These are phyloP conservation scores for Progne subis DNA, from an alignment of 2,113 vertebrate genomes.

Conservation along the genomic window DNA sequence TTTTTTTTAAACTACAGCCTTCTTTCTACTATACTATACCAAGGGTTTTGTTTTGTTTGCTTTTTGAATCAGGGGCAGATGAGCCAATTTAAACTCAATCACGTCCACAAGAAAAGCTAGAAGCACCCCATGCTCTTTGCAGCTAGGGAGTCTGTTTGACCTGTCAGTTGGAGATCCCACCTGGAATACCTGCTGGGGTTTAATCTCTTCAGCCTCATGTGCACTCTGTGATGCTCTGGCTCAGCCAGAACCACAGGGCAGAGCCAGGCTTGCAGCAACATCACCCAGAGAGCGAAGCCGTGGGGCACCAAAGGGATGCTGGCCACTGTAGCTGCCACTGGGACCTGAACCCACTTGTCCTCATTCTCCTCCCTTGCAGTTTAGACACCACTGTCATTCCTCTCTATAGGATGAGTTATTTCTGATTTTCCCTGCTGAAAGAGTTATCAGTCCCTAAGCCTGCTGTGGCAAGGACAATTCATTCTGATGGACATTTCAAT, in stretches of 20 bases:
- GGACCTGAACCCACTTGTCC: not conserved
- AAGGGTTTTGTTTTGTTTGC: not conserved
- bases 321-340: fast-evolving
- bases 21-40: not conserved
- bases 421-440: not conserved
- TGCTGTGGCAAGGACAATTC: not conserved
- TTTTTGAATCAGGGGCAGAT: not conserved
- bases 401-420: not conserved
- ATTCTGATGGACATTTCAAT: not conserved
- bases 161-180: not conserved
- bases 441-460: not conserved
- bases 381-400: not conserved
- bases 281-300: fast-evolving
- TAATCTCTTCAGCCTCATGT: not conserved
- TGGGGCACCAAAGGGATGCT: not conserved
- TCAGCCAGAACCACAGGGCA: fast-evolving
- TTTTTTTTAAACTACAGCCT: not conserved
- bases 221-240: fast-evolving
- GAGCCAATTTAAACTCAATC: not conserved
- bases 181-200: not conserved
- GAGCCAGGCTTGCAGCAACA: fast-evolving
- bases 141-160: not conserved
- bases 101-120: not conserved
- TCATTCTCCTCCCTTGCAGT: not conserved
- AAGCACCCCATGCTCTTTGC: not conserved